A percentile compares a stretch with the other conserved stretches of the same genome.
Conservation (phyloP, 2,113 vertebrate species). For the Cheirogaleus medius region DNA sequence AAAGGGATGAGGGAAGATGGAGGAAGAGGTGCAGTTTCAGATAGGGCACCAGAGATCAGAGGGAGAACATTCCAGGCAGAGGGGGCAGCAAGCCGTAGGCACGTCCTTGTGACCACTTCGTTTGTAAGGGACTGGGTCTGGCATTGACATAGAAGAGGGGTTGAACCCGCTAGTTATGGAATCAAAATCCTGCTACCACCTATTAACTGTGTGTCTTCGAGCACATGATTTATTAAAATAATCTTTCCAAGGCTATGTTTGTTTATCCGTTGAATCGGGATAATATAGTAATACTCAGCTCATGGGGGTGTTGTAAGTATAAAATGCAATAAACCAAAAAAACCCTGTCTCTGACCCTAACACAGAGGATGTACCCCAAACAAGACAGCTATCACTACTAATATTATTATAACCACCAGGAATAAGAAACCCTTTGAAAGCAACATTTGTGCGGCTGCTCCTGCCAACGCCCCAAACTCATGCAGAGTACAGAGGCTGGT, state of each 20-base stretch:
- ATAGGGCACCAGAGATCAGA: neutral
- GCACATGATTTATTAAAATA: neutral
- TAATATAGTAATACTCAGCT: neutral
- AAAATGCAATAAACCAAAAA: neutral
- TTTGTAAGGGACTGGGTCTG: neutral
- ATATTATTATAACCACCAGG: too few species aligned
- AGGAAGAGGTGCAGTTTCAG: neutral
- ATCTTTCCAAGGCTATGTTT: neutral
- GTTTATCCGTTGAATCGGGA: neutral
- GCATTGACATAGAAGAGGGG: neutral
- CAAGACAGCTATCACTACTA: neutral
- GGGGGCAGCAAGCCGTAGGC: too few species aligned
- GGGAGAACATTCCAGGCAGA: neutral
- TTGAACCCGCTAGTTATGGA: neutral
- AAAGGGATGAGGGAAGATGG: neutral
- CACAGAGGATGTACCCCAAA: neutral
- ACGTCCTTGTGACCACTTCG: neutral
- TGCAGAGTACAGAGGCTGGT: neutral
- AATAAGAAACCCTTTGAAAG: neutral
- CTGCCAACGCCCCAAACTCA: fast-evolving
- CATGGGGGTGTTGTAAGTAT: neutral
- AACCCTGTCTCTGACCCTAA: neutral
- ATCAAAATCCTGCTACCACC: neutral
- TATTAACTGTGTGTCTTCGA: neutral
- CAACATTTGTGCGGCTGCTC: neutral